phyloP scores from a whole-genome alignment of 2,888 invertebrate species.

The Erpobdella octoculata region DNA sequence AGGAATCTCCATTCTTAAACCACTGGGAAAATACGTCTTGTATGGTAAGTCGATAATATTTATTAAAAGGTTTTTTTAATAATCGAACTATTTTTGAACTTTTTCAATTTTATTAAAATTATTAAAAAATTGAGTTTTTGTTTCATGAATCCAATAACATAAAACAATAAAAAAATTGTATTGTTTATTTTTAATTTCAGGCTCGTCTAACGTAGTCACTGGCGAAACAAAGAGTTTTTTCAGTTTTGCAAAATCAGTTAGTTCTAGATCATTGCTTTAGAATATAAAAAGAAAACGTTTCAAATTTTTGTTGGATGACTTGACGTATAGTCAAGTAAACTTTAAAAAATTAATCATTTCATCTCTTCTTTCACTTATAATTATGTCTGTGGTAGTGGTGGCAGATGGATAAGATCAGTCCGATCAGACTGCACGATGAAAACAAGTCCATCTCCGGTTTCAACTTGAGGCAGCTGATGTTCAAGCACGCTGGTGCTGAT shows the following conservation, averaged over 20 bases:
- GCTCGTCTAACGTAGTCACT: slow-evolving; percentile 77
- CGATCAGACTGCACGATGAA: slow-evolving; percentile 78
- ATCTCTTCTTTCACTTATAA: too few species aligned
- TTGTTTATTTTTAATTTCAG: slow-evolving; percentile 50
- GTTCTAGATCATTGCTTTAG: too few species aligned
- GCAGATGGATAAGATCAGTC: slow-evolving; percentile 83
- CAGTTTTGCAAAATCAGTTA: slow-evolving; percentile 78
- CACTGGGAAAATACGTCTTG: slow-evolving; percentile 78
- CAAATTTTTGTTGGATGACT: too few species aligned
- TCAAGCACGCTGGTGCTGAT: slow-evolving; percentile 54
- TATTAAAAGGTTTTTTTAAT: neutral
- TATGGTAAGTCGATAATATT: slow-evolving; percentile 66
- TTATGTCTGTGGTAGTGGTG: too few species aligned
- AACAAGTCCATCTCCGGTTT: slow-evolving; percentile 75
- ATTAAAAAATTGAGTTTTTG: too few species aligned
- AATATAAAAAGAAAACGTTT: too few species aligned
- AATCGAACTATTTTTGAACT: neutral
- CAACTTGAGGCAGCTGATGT: slow-evolving; percentile 73
- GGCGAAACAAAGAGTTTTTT: slow-evolving; percentile 85
- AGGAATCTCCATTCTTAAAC: slow-evolving; percentile 72
- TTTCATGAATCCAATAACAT: too few species aligned
- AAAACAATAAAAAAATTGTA: neutral
- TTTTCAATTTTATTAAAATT: too few species aligned
- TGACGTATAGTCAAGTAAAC: too few species aligned
- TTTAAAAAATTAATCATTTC: too few species aligned